Conservation (phyloP, 2,888 invertebrate genomes). For the Aproaerema taeniolella region DNA sequence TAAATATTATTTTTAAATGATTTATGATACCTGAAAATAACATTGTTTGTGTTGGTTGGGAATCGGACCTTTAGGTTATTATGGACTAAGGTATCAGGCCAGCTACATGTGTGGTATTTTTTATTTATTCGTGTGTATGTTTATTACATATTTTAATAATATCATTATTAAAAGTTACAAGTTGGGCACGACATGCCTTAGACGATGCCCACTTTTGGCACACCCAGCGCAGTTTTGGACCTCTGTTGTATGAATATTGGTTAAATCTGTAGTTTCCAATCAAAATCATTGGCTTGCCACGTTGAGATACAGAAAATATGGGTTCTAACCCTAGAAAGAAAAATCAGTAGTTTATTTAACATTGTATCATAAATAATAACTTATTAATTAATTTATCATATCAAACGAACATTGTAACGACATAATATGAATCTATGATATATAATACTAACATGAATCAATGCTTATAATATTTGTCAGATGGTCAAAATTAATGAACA, state of each 20-base stretch:
- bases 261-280: slow-evolving; percentile 23
- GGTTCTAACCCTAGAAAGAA: too few species aligned
- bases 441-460: too few species aligned
- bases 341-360: slow-evolving; percentile 6
- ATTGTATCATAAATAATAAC: background rate
- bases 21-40: too few species aligned
- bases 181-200: slow-evolving; percentile 30
- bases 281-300: slow-evolving; percentile 26
- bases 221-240: slow-evolving; percentile 23
- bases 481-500: too few species aligned
- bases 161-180: slow-evolving; percentile 23
- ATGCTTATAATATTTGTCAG: too few species aligned
- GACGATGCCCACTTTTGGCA: slow-evolving; percentile 27
- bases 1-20: too few species aligned
- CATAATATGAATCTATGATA: too few species aligned
- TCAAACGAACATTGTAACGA: too few species aligned
- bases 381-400: background rate
- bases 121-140: slow-evolving; percentile 18
- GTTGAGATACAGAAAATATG: slow-evolving; percentile 22
- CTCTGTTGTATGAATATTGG: slow-evolving; percentile 15
- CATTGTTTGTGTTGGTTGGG: too few species aligned
- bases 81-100: too few species aligned
- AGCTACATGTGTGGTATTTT: too few species aligned
- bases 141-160: slow-evolving; percentile 20
- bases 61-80: too few species aligned